Evolutionary conservation across 1,140 invertebrate genomes (phyloP).

Genomic region (Drosophila watanabei): DNA sequence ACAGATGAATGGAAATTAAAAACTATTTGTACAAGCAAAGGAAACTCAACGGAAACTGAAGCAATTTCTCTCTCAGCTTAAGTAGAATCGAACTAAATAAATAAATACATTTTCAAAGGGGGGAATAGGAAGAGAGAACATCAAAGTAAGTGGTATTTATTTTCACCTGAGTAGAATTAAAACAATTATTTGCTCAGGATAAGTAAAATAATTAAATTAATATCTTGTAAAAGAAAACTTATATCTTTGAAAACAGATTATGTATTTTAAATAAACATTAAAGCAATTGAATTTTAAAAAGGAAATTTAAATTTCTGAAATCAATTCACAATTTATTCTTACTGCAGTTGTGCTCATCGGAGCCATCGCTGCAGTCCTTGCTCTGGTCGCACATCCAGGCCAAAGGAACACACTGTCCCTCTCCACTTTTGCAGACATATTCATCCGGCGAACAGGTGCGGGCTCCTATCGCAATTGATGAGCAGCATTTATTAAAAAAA

Average conservation of each 20-base stretch:
- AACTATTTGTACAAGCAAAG: slow-evolving; percentile 8
- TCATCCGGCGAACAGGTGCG: slow-evolving; percentile 94
- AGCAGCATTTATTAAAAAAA: slow-evolving; percentile 17
- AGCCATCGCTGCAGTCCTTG: slow-evolving; percentile 94
- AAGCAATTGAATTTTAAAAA: neutral
- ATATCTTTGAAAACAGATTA: neutral
- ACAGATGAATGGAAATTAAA: slow-evolving; percentile 8
- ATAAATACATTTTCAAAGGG: neutral
- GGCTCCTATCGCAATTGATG: slow-evolving; percentile 87
- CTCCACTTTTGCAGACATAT: slow-evolving; percentile 92
- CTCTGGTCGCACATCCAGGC: slow-evolving; percentile 97
- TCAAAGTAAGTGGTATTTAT: neutral
- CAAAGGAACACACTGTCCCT: slow-evolving; percentile 94
- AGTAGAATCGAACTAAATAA: slow-evolving; percentile 19
- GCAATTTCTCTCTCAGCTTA: slow-evolving; percentile 10
- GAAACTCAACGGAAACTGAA: slow-evolving; percentile 7
- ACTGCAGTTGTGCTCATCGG: slow-evolving; percentile 96
- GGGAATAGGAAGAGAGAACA: neutral
- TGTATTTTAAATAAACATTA: neutral
- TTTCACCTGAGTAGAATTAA: neutral
- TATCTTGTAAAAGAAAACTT: neutral
- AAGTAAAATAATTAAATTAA: neutral
- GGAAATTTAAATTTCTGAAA: neutral
- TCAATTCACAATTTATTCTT: slow-evolving; percentile 86
- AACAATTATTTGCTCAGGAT: neutral